phyloP scores from a whole-genome alignment of 2,888 invertebrate genomes.

The Onthophagus sagittarius region DNA sequence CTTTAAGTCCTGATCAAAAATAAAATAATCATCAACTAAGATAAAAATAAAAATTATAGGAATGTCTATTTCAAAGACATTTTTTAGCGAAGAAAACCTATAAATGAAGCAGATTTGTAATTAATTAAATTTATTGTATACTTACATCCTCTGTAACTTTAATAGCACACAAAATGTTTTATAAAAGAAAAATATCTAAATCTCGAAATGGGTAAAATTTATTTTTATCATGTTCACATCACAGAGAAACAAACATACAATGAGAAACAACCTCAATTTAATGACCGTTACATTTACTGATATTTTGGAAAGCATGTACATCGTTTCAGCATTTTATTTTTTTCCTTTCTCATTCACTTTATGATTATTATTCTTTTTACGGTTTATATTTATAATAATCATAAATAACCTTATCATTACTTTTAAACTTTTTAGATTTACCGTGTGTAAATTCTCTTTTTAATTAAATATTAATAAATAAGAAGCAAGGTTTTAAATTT shows the following conservation, averaged over 20 bases:
- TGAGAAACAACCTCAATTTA: slow-evolving; percentile 46
- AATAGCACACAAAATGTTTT: not conserved
- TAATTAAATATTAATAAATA: slow-evolving; percentile 18
- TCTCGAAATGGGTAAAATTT: slow-evolving; percentile 42
- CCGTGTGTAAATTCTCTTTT: slow-evolving; percentile 29
- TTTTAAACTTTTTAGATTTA: slow-evolving; percentile 38
- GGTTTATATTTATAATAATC: slow-evolving; percentile 24
- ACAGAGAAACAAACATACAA: slow-evolving; percentile 51
- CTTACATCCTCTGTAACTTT: not conserved
- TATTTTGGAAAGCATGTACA: slow-evolving; percentile 48
- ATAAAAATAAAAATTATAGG: too few relatives aligned
- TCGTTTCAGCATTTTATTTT: slow-evolving; percentile 35
- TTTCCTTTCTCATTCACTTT: slow-evolving; percentile 28
- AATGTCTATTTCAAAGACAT: too few relatives aligned
- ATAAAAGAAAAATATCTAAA: slow-evolving; percentile 7
- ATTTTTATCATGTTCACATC: slow-evolving; percentile 49
- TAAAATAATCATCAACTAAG: too few relatives aligned
- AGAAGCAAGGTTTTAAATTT: slow-evolving; percentile 45
- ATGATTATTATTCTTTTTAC: slow-evolving; percentile 41
- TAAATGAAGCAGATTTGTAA: too few relatives aligned
- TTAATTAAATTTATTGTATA: too few relatives aligned
- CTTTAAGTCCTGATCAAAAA: too few relatives aligned
- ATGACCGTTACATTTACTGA: slow-evolving; percentile 46
- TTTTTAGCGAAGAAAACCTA: too few relatives aligned
- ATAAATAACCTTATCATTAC: slow-evolving; percentile 38